Base-by-base conservation (phyloP, 2,113 vertebrate species). In the Silurus meridionalis region DNA sequence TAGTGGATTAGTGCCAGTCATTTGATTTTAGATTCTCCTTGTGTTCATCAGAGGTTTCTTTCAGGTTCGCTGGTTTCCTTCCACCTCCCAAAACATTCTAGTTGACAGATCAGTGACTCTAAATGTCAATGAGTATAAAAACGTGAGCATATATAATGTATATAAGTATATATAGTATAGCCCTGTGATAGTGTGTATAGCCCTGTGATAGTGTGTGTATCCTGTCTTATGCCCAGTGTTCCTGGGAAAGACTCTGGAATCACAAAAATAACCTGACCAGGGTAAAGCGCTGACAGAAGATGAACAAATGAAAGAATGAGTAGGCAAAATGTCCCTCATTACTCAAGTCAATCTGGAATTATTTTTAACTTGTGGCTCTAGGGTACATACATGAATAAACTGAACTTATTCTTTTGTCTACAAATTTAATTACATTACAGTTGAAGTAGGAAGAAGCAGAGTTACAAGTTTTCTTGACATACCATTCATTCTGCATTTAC, bases 401-500 rank as follows among this genome's bases (percentile, higher is more conserved):
- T 4, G 10, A 23, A 52, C 5, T 15, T 2, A 11, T 7, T 5
- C 7, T 69, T 83, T 69, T 69, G 63, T 55, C 15, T 19, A 9
- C 21, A 19, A 57, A 57, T n/a, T 6, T 50, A 83, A 37, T 3
- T 13, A 53, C 11, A 28, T 55, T 66, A 53, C 57, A 63, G 80
- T 82, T 52, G 4, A n/a, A 86, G 21, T 48, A 28, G 23, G 53
- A 78, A 80, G 46, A 67, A 60, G 21, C 23, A 52, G 72, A 25
- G 66, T 46, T 46, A 57, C 57, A 37, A 78, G 74, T 60, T 82
- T 83, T 85, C 90, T 60, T 87, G 75, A 84, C 92, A 94, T 95
- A 94, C 92, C 92, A 84, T n/a, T 83, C 91, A 91, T 94, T 75
- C 90, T 85, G 0, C n/a, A 15, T 15, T 75, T 46, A 8, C 64